Base-by-base conservation (phyloP, 1,140 invertebrate species). In the Eumaeus atala region DNA sequence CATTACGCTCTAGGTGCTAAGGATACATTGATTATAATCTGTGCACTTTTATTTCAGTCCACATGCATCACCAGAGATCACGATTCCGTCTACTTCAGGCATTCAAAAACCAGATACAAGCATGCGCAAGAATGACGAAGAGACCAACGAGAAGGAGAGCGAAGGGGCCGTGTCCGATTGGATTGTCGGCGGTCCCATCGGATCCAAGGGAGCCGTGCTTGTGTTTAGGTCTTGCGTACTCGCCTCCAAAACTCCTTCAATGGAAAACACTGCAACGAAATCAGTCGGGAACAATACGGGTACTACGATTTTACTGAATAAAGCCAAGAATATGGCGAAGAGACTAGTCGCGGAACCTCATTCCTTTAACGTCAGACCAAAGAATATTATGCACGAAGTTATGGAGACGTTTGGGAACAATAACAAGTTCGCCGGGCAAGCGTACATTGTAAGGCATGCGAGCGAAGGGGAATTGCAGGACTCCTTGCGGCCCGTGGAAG, bases 151-250 rank as follows among this genome's bases (percentile, higher is more conserved):
- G 16, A 77, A 76, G 48, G 73, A 77, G 48, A 72, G 70, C 50
- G 76, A 80, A 88, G 63, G 90, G 84, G 84, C 93, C 90, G 70
- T 94, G 89, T 68, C 90, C 89, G 80, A 77, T 74, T 91, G 90
- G 90, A 70, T 91, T 9, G 77, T 84, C 18, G 89, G 89, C 1
- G 90, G 89, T 1, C 78, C 81, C 1, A 62, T 89, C 51, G 90
- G 90, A 7, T 85, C 88, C 4, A 88, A 88, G 49, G 85, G 76
- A 40, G 83, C 89, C 10, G 81, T 90, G 16, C 79, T 91, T 28
- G 74, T 91, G 21, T 91, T 91, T 68, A 71, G 89, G 60, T 90
- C 89, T 59, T 90, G 89, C 51, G 90, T 90, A 11, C 72, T 91
- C 49, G 90, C 90, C 3, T 79, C 82, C 6, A 59, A 74, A 33